phyloP scores from a whole-genome alignment of 2,888 invertebrate species.

The Diachrysia chrysitis region DNA sequence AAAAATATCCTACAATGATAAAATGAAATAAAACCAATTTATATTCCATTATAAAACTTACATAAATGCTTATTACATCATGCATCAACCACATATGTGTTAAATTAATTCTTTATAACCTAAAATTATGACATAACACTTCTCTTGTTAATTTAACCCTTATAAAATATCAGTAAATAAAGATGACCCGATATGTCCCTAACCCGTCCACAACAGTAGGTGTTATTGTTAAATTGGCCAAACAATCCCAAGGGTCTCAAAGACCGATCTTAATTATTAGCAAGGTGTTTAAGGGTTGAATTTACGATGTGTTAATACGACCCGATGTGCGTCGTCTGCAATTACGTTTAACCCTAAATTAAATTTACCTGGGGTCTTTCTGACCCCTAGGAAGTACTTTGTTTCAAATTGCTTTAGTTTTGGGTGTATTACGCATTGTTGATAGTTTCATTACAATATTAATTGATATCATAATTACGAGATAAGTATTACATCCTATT shows the following conservation, averaged over 20 bases:
- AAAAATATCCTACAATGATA: no score
- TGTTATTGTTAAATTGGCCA: constrained; percentile 81
- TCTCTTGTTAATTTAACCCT: constrained; percentile 56
- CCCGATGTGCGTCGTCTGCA: constrained; percentile 79
- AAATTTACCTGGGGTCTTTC: constrained; percentile 83
- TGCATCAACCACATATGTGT: not conserved
- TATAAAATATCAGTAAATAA: constrained; percentile 72
- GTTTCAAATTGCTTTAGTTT: constrained; percentile 58
- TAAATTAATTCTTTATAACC: not conserved
- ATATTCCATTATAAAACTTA: no score
- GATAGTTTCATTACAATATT: constrained; percentile 36
- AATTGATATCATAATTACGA: not conserved
- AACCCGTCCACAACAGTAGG: constrained; percentile 71
- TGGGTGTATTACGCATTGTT: constrained; percentile 37
- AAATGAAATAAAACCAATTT: no score
- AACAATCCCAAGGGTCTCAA: constrained; percentile 74
- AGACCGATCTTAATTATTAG: constrained; percentile 85
- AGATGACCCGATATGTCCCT: constrained; percentile 70
- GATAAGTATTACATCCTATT: not conserved
- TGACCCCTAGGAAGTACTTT: constrained; percentile 59
- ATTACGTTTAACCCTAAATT: constrained; percentile 83
- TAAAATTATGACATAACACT: constrained; percentile 36
- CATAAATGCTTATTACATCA: no score
- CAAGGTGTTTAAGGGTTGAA: constrained; percentile 86
- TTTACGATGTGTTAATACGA: constrained; percentile 86